A percentile compares a stretch with the other conserved stretches of the same genome.
These are phyloP conservation scores for Drosophila persimilis DNA, from an alignment of 1,140 invertebrate species.

Conservation along the genomic window DNA sequence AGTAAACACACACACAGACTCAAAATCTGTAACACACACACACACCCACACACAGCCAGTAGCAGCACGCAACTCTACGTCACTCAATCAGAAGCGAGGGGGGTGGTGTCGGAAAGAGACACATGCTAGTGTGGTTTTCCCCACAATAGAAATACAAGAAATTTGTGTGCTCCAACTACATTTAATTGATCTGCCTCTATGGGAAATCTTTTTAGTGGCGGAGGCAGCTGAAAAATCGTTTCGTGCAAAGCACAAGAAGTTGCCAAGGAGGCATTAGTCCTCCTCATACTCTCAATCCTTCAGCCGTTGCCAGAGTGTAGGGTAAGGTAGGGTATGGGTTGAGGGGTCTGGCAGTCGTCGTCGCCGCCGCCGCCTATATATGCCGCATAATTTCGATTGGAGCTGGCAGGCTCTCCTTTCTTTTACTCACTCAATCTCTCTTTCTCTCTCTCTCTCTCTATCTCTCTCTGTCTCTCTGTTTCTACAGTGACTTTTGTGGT, in stretches of 20 bases:
- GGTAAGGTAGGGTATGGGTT: slow-evolving; percentile 15
- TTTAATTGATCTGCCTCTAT: slow-evolving; percentile 38
- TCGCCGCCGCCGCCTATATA: slow-evolving; percentile 12
- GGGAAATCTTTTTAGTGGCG: slow-evolving; percentile 36
- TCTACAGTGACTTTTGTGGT: slow-evolving; percentile 6
- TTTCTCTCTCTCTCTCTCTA: background rate
- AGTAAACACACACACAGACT: slow-evolving; percentile 63
- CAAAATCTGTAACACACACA: slow-evolving; percentile 32
- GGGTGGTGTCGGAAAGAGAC: background rate
- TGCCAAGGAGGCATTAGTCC: slow-evolving; percentile 32
- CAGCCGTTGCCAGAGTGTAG: slow-evolving; percentile 12
- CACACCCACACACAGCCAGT: slow-evolving; percentile 16
- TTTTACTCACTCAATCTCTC: background rate
- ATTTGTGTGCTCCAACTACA: slow-evolving; percentile 33
- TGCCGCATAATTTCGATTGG: slow-evolving; percentile 68
- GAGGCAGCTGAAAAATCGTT: slow-evolving; percentile 72
- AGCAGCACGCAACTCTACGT: slow-evolving; percentile 65
- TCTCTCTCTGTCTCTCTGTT: background rate
- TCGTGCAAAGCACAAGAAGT: slow-evolving; percentile 75
- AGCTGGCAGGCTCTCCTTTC: slow-evolving; percentile 9
- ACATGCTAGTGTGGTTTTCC: slow-evolving; percentile 1
- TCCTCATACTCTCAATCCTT: background rate
- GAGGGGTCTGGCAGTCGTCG: background rate
- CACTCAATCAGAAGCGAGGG: slow-evolving; percentile 36
- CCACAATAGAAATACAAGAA: slow-evolving; percentile 31